Conservation (phyloP, 53 echinoderm and acorn worm species). For the Paelopatides confundens region DNA sequence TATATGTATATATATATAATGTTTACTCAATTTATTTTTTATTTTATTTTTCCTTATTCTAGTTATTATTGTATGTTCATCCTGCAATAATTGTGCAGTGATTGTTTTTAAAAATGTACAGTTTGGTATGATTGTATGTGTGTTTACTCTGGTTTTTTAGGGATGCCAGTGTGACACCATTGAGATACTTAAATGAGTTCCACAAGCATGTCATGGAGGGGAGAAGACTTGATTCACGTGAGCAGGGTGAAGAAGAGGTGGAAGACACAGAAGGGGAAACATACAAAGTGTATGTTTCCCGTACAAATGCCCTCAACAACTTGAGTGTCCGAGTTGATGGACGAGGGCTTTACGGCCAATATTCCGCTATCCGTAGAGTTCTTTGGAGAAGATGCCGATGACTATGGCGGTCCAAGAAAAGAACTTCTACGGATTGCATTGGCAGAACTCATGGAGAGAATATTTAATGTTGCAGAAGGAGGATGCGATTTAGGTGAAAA, state of each 20-base stretch:
- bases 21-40: too few species aligned
- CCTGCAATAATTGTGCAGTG: too few species aligned
- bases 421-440: not conserved
- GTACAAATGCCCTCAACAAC: not conserved
- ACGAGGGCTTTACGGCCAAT: not conserved
- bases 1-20: too few species aligned
- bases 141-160: too few species aligned
- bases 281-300: not conserved
- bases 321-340: not conserved
- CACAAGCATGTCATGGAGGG: not conserved
- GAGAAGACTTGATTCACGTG: not conserved
- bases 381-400: too few species aligned
- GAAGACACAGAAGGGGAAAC: not conserved
- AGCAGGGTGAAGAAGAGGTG: not conserved
- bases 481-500: not conserved
- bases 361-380: not conserved
- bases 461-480: not conserved
- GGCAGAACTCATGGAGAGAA: not conserved
- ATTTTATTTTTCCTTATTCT: too few species aligned
- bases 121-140: too few species aligned
- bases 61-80: too few species aligned
- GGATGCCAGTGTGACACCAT: too few species aligned
- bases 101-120: too few species aligned
- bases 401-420: not conserved
- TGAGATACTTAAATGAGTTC: too few species aligned